Conservation (phyloP, 2,888 invertebrate genomes). For the Meteorus cinctellus region DNA sequence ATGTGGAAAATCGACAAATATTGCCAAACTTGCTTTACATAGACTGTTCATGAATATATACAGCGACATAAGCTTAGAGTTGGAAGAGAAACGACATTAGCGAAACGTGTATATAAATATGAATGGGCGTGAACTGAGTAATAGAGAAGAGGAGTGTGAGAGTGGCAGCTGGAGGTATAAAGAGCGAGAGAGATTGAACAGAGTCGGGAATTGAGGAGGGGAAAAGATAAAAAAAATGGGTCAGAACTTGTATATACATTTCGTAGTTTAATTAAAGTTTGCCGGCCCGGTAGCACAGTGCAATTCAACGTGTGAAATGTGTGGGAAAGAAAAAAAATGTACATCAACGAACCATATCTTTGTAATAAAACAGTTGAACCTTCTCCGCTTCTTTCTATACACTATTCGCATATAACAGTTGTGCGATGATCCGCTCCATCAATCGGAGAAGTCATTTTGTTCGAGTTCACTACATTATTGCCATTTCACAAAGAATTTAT, state of each 20-base stretch:
- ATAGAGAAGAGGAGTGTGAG: no score
- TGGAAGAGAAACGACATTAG: constrained; percentile 7
- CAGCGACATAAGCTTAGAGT: no score
- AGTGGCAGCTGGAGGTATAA: constrained; percentile 17
- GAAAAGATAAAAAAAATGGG: constrained; percentile 48
- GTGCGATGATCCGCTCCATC: constrained; percentile 45
- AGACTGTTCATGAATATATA: no score
- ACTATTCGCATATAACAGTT: constrained; percentile 35
- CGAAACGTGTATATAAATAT: constrained; percentile 20
- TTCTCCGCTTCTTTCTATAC: background rate
- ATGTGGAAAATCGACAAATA: no score
- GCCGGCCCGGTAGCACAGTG: constrained; percentile 47
- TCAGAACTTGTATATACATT: constrained; percentile 50
- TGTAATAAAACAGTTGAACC: no score
- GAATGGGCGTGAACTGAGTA: background rate
- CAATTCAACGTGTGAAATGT: constrained; percentile 42
- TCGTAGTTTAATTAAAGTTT: constrained; percentile 55
- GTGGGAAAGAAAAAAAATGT: constrained; percentile 19
- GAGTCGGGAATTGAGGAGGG: constrained; percentile 24
- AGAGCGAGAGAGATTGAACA: constrained; percentile 8
- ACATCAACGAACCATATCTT: no score
- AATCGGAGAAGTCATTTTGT: background rate
- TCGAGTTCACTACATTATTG: background rate
- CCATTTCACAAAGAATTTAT: constrained; percentile 9
- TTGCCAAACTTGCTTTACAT: no score